phyloP scores from a whole-genome alignment of 2,888 invertebrate species.

The Elysia crispata region DNA sequence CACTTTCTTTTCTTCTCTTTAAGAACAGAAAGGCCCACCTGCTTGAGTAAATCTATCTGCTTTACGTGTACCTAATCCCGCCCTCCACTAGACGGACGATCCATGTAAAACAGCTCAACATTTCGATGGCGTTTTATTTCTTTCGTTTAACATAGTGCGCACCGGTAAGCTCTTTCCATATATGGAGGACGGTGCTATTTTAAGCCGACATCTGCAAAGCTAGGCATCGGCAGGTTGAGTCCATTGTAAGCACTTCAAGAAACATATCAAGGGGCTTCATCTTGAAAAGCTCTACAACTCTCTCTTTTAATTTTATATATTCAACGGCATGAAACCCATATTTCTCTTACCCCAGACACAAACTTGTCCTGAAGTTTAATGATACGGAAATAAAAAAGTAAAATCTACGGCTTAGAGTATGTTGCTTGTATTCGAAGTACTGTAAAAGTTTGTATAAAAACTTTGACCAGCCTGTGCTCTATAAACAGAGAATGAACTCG shows the following conservation, averaged over 20 bases:
- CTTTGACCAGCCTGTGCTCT: too few species aligned
- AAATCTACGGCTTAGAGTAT: too few species aligned
- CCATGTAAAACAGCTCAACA: too few species aligned
- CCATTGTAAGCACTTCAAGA: constrained; percentile 19
- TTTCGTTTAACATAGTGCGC: constrained; percentile 15
- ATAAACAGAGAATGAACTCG: too few species aligned
- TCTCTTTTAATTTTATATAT: background rate
- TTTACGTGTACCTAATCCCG: background rate
- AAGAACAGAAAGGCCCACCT: too few species aligned
- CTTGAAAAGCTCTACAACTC: background rate
- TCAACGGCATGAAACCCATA: background rate
- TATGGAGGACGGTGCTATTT: constrained; percentile 50
- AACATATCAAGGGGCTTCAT: background rate
- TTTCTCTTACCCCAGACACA: too few species aligned
- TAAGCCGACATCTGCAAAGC: constrained; percentile 49
- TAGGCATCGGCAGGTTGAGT: constrained; percentile 39
- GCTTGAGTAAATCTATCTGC: too few species aligned
- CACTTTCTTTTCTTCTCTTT: background rate
- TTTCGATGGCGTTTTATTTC: background rate
- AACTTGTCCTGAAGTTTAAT: background rate
- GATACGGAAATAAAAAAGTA: background rate
- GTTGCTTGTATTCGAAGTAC: too few species aligned
- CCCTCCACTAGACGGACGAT: too few species aligned
- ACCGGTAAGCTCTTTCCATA: constrained; percentile 47
- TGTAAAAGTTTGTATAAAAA: too few species aligned